Percentiles rank a stretch among this genome's conserved stretches.
Conservation (phyloP, 2,113 vertebrate genomes). For the Istiophorus platypterus region DNA sequence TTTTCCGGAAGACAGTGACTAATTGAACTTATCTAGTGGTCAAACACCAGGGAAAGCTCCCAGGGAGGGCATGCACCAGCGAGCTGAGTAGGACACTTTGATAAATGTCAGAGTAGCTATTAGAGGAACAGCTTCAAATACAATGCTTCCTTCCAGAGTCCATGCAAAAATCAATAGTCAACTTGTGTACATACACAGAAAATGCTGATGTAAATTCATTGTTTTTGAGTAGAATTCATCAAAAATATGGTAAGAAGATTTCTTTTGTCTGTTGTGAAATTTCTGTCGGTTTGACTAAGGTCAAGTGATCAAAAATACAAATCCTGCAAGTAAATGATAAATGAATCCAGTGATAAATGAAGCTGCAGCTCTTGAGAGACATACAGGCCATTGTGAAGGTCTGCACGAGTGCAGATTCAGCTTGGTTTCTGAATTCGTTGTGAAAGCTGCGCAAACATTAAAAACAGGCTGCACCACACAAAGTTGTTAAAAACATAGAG, state of each 20-base stretch:
- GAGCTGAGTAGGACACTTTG: slow-evolving; percentile 32
- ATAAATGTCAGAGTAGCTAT: slow-evolving; percentile 33
- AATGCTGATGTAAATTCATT: background rate
- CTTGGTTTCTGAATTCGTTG: too few species aligned
- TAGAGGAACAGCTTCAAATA: slow-evolving; percentile 37
- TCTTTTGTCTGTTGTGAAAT: background rate
- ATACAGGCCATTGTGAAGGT: too few species aligned
- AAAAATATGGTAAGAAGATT: background rate
- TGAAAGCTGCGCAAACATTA: too few species aligned
- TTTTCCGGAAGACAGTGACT: slow-evolving; percentile 62
- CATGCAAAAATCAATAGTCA: background rate
- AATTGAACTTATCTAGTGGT: slow-evolving; percentile 61
- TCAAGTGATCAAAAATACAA: background rate
- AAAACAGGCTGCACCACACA: too few species aligned
- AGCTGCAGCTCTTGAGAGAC: background rate
- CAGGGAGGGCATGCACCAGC: slow-evolving; percentile 43
- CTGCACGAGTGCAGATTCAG: too few species aligned
- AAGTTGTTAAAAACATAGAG: too few species aligned
- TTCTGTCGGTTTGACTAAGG: background rate
- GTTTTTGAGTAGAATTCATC: background rate
- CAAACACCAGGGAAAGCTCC: slow-evolving; percentile 43
- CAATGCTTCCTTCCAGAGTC: slow-evolving; percentile 8
- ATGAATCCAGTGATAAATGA: background rate
- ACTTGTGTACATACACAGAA: background rate
- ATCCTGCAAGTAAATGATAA: background rate